Base-by-base conservation (phyloP, 2,888 invertebrate species). In the Sialis lutaria region DNA sequence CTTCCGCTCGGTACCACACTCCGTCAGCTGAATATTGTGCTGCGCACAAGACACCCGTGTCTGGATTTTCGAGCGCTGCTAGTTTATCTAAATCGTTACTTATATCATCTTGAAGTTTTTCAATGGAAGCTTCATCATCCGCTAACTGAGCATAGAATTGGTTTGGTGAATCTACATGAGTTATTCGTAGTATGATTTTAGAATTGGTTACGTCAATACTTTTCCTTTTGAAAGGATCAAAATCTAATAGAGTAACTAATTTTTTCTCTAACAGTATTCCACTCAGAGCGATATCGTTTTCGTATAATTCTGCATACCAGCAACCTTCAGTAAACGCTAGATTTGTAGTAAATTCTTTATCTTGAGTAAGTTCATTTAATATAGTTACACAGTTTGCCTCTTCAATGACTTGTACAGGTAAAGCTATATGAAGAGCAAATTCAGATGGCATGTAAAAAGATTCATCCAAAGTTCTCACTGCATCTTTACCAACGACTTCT, bases 1-100 rank as follows among this genome's bases (percentile, higher is more conserved):
- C 81, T 58, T 79, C 79, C 0, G 92, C 95, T 49, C 96, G 74
- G 63, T 96, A 96, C 95, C 96, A 97, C 52, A 76, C 74, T 39
- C 82, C 80, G 59, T 95, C 90, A 2, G 77, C 79, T 0, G 79
- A 75, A 61, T 88, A 93, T 57, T 82, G 79, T 1, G 92, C 91
- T 43, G 79, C 70, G 55, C 85, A 86, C 0, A 77, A 57, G 0
- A 75, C 72, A 6, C 79, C 79, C 48, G 75, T 67, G 42, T 75
- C 74, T 2, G 74, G 69, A 46, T 62, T 73, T 48, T 72, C 70
- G 7, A 81, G 60, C 35, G 73, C 69, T 0, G 70, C 59, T 58
- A 76, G 70, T 1, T 63, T 60, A 22, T 49, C 52, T 0, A 75
- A 72, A 6, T 71, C 67, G 22, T 70, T 68, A 60, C 83, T 82